Evolutionary conservation across 2,113 vertebrate species (phyloP), one percentile per base, ranked within the genome.

Genomic region (Neolamprologus falcicula): DNA sequence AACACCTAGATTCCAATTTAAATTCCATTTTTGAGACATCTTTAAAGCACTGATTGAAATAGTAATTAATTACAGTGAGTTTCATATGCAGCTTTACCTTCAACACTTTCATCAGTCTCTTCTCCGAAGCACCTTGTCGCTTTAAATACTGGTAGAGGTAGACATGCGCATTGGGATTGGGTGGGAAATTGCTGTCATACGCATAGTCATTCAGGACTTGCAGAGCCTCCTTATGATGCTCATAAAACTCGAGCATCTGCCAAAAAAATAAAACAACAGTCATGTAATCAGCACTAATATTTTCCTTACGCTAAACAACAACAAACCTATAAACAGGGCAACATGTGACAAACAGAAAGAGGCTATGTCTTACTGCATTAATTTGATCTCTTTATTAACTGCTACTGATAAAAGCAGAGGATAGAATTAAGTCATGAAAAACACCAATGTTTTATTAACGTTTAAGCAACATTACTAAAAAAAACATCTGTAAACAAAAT

Each of bases 141-240:
- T 98, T 98, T 17, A 98, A 88, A 90, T 97, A 97, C 80, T 96
- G 91, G 42, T 97, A 99, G 78, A 99, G 94, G 91, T 98, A 99
- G 55, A 98, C 86, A 0, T 98, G 97, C 13, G 98, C 98, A 2
- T 99, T 99, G 2, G 98, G 99, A 84, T 99, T 99, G 1, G 97
- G 83, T 3, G 99, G 98, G 26, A 98, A 98, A 57, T 84, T 96
- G 13, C 90, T 94, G 84, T 98, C 96, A 88, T 97, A 98, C 0
- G 98, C 98, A 4, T 99, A 99, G 59, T 98, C 94, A 52, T 91
- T 95, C 91, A 99, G 95, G 4, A 98, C 91, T 7, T 97, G 92
- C 7, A 85, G 87, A 40, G 98, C 97, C 71, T 96, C 96, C 0
- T 96, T 94, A 1, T 95, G 89, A 76, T 97, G 95, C 19, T 96